Evolutionary conservation across 2,888 invertebrate species (phyloP), one percentile per base, ranked within the genome.

Genomic region (Micoletzkya japonica): DNA sequence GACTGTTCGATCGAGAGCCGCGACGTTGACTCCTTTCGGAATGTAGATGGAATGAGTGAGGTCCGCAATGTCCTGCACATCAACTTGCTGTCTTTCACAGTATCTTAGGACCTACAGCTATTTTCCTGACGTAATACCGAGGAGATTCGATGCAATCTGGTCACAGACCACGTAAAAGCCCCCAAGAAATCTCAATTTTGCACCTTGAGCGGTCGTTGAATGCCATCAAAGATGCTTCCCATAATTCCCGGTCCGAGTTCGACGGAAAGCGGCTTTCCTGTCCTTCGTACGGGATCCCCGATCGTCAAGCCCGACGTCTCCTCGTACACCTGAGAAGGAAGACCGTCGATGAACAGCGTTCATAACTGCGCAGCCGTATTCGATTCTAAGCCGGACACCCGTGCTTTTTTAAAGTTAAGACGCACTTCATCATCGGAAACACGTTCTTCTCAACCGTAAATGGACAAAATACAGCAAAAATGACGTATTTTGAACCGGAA

Each of bases 171-270:
- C 6, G 24, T 54, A 10, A 24, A 24, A n/a, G 24, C 6, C 26
- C n/a, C 7, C 6, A 54, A 24, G 54, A 7, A n/a, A n/a, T n/a
- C n/a, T 24, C 17, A 20, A 54, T 14, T n/a, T n/a, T 39, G n/a
- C 37, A 56, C 66, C 66, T 71, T 71, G 84, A 98, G 87, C 0
- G 96, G 97, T 85, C 97, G 92, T 88, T 97, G 97, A 88, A 97
- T 97, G 89, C 97, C 97, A 88, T 98, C 97, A 88, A 96, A 97
- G 89, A 98, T 97, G 87, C 93, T 94, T 77, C 94, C 94, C 90
- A 98, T 91, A 87, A 98, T 97, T 60, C 96, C 96, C 58, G 97
- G 97, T 4, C 97, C 97, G 70, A 98, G 89, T 87, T 98, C 96
- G 34, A 98, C 97, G 3, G 96, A 97, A 68, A 98, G 88, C 0